Base-by-base conservation (phyloP, 1,140 invertebrate species). In the Cephus cinctus region DNA sequence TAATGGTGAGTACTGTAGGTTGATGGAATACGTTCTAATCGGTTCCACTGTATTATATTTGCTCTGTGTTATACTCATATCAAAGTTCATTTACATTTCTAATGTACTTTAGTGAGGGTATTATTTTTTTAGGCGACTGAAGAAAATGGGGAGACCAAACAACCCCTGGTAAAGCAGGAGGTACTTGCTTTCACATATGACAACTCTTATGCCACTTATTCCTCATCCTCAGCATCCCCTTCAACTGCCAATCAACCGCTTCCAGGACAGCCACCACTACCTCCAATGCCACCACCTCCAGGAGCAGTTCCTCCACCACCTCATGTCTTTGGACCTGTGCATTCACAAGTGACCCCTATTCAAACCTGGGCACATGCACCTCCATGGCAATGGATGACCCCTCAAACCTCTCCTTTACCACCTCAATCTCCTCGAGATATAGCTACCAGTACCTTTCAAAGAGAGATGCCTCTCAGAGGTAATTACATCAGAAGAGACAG, bases 241-340 rank as follows among this genome's bases (percentile, higher is more conserved):
- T 58, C 67, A 16, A 54, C 56, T 14, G 47, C 73, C 5, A 67
- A 65, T 39, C 72, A 73, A 39, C 73, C 73, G 4, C 51, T 75
- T 16, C 74, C 75, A 1, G 73, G 75, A 3, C 75, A 77, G 43
- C 75, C 75, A 16, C 75, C 75, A 2, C 49, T 77, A 27, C 75
- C 75, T 21, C 69, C 71, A 5, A 75, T 76, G 71, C 72, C 73
- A 20, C 75, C 73, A 4, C 72, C 73, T 2, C 50, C 63, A 1
- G 63, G 55, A 2, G 56, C 67, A 22, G 49, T 70, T 4, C 74
- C 74, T 21, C 73, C 73, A 3, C 71, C 72, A 12, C 67, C 70
- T 15, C 69, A 71, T 43, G 61, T 75, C 19, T 77, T 69, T 35
- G 61, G 62, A 41, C 54, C 61, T 19, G 60, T 72, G 31, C 55